Conservation (phyloP, 2,888 invertebrate genomes). For the Pocota personata region DNA sequence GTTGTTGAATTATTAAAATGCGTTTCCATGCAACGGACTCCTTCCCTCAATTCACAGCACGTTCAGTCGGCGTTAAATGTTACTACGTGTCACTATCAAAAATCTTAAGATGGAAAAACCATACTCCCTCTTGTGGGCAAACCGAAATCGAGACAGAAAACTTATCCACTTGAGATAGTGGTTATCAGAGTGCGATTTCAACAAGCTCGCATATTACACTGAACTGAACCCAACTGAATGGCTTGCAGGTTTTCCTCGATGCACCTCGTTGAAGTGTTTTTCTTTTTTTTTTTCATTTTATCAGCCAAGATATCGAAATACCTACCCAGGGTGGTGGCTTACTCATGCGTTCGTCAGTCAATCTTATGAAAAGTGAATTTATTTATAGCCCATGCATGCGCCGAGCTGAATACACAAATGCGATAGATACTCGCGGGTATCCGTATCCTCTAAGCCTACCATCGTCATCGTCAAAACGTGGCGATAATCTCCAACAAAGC, state of each 20-base stretch:
- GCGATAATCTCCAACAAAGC: constrained; percentile 64
- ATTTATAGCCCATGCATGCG: constrained; percentile 59
- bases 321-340: constrained; percentile 58
- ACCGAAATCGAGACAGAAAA: constrained; percentile 54
- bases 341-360: constrained; percentile 58
- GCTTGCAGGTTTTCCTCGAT: background rate
- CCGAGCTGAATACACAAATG: constrained; percentile 15
- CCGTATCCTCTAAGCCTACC: constrained; percentile 8
- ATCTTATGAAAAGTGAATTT: constrained; percentile 58
- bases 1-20: constrained; percentile 53
- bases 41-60: background rate
- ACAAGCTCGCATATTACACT: constrained; percentile 50
- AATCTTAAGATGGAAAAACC: constrained; percentile 12
- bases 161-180: constrained; percentile 62
- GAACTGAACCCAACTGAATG: background rate
- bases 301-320: constrained; percentile 51
- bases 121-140: background rate
- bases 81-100: constrained; percentile 7
- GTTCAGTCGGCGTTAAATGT: background rate
- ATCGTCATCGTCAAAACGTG: constrained; percentile 46
- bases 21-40: constrained; percentile 5
- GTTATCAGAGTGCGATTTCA: constrained; percentile 68
- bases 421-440: constrained; percentile 20
- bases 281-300: constrained; percentile 10
- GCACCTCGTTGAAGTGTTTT: background rate